Conservation (phyloP, 2,888 invertebrate species). For the Polyploca ridens region DNA sequence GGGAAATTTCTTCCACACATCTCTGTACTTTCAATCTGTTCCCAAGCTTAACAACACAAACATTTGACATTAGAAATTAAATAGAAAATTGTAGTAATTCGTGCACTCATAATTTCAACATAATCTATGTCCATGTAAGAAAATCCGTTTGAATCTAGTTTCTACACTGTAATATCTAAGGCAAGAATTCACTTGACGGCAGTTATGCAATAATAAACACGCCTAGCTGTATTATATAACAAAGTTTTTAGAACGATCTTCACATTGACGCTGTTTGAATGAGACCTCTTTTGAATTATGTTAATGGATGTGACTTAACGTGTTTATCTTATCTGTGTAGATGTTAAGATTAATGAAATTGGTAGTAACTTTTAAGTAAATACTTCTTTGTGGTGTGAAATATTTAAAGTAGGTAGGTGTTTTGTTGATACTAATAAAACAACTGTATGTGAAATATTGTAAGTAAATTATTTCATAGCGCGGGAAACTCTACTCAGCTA, state of each 20-base stretch:
- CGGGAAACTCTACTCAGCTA: too few species aligned
- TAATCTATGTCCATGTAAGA: background rate
- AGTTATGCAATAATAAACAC: background rate
- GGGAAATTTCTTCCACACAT: too few species aligned
- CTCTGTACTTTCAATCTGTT: too few species aligned
- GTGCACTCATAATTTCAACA: slow-evolving; percentile 1
- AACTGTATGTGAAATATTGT: too few species aligned
- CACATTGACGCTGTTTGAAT: background rate
- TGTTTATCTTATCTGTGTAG: too few species aligned
- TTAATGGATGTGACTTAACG: background rate
- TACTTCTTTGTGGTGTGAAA: too few species aligned
- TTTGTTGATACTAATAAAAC: too few species aligned
- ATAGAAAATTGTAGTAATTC: background rate
- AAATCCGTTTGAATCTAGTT: slow-evolving; percentile 1
- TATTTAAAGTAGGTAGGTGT: too few species aligned
- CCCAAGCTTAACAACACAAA: too few species aligned
- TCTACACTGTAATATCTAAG: background rate
- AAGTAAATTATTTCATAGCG: too few species aligned
- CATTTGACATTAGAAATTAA: background rate
- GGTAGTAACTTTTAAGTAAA: too few species aligned
- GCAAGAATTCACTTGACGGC: background rate
- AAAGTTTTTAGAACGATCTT: background rate
- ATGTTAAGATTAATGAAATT: too few species aligned
- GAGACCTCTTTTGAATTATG: background rate
- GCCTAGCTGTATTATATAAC: background rate